Evolutionary conservation across 2,113 vertebrate species (phyloP), one percentile per base, ranked within the genome.

Genomic region (Hylia prasina): DNA sequence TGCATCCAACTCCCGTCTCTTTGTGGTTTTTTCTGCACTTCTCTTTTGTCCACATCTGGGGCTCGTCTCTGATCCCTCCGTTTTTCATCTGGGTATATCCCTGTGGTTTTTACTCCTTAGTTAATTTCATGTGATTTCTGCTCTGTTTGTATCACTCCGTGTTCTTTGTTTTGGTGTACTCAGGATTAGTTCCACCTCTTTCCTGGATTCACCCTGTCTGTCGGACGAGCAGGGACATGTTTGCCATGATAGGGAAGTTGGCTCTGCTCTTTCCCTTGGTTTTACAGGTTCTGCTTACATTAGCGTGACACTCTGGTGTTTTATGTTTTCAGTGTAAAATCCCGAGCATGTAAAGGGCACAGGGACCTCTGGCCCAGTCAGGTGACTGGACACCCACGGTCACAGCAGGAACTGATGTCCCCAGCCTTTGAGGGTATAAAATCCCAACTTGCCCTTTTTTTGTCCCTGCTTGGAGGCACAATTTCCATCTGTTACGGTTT

Each of bases 51-150:
- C 7, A 2, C 1, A 3, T 0, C 23, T 33, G 8, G 3, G 2
- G 1, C 2, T 11, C 0, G 3, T 1, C 35, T 64, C 5, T 56
- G 3, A 1, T 50, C 1, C 14, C 9, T 68, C 1, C 0, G 0
- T 35, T 4, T 31, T 12, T 44, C 3, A 1, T 1, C 1, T 0
- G 0, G 0, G 0, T 0, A 0, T 33, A 1, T 20, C 2, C 2
- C 1, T 2, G 0, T 0, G 4, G 0, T 7, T 5, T 48, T 2
- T 18, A 2, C 3, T 1, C 0, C 0, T 35, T 0, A 2, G 0
- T n/a, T n/a, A n/a, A 8, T 0, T 0, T 27, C 6, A 2, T 0
- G 0, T 3, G 0, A 2, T 15, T 56, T 14, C 3, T 15, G 0
- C 0, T 33, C 10, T 22, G 0, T 31, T 9, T 1, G 0, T 19